A percentile compares a stretch with the other conserved stretches of the same genome.
These are phyloP conservation scores for Panulirus ornatus DNA, from an alignment of 1,140 invertebrate species.

Conservation along the genomic window DNA sequence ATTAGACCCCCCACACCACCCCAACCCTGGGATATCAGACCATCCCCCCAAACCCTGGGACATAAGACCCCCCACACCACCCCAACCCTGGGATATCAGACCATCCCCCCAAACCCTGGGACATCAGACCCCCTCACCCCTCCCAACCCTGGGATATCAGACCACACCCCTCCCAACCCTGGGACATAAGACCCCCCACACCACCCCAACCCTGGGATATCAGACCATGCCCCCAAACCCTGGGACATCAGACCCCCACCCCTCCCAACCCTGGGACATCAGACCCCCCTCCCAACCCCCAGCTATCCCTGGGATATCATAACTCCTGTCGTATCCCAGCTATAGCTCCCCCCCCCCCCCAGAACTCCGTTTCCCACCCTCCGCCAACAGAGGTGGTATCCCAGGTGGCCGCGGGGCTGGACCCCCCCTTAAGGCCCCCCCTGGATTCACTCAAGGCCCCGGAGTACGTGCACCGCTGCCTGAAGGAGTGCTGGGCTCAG, in stretches of 20 bases:
- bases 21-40: no score
- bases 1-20: no score
- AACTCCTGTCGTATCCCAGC: background rate
- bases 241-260: no score
- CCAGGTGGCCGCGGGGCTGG: constrained; percentile 76
- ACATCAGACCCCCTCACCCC: no score
- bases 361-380: background rate
- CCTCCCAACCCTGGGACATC: background rate
- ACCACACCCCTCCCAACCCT: no score
- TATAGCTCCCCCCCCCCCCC: background rate
- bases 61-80: no score
- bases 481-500: constrained; percentile 92
- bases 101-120: no score
- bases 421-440: constrained; percentile 81
- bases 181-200: no score
- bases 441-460: constrained; percentile 82
- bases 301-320: background rate
- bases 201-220: background rate
- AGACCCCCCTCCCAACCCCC: background rate
- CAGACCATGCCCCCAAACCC: no score
- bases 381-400: background rate
- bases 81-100: no score
- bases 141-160: no score
- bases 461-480: constrained; percentile 89
- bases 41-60: no score